Percentiles rank a stretch among this genome's conserved stretches.
Conservation (phyloP, 2,888 invertebrate genomes). For the Amphipoea lucens region DNA sequence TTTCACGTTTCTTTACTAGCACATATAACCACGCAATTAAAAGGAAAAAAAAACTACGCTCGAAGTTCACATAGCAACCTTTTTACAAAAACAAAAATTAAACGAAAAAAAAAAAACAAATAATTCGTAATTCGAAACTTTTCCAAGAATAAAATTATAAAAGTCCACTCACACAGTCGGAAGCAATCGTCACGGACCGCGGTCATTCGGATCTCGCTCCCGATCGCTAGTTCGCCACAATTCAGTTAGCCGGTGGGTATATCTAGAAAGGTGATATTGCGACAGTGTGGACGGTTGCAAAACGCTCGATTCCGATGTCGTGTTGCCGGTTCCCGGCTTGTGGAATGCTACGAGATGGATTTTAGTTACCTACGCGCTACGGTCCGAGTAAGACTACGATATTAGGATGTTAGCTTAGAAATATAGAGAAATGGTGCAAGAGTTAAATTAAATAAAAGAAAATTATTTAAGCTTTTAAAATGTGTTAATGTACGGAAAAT, state of each 20-base stretch:
- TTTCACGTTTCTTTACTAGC: background rate
- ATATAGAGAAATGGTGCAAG: background rate
- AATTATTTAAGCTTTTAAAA: no score
- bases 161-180: slow-evolving; percentile 44
- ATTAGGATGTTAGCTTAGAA: background rate
- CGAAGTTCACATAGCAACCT: background rate
- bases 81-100: background rate
- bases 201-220: slow-evolving; percentile 66
- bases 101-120: background rate
- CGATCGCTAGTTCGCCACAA: slow-evolving; percentile 48
- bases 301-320: slow-evolving; percentile 56
- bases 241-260: slow-evolving; percentile 52
- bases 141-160: slow-evolving; percentile 39
- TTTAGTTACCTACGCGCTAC: slow-evolving; percentile 9
- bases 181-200: slow-evolving; percentile 58
- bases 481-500: no score
- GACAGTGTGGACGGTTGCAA: slow-evolving; percentile 50
- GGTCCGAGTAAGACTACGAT: background rate
- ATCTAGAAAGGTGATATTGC: slow-evolving; percentile 64
- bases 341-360: slow-evolving; percentile 38
- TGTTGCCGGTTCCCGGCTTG: slow-evolving; percentile 46
- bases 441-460: no score
- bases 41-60: background rate
- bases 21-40: background rate
- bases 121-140: slow-evolving; percentile 25